Percentiles rank a stretch among this genome's conserved stretches.
Conservation (phyloP, 1,140 invertebrate genomes). For the Bombus pyrosoma region DNA sequence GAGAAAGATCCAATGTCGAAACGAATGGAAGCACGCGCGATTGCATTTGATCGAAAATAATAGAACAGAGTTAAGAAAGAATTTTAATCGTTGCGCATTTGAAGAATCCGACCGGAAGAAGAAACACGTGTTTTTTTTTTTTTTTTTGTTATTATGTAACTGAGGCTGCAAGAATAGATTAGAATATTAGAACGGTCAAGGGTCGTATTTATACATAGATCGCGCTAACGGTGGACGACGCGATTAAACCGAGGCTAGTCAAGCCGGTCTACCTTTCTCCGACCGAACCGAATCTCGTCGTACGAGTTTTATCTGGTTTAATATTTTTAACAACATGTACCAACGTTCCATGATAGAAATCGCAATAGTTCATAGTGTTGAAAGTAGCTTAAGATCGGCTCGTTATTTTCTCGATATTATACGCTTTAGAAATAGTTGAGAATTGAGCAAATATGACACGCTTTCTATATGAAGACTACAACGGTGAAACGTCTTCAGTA, state of each 20-base stretch:
- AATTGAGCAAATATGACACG: background rate
- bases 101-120: background rate
- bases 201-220: background rate
- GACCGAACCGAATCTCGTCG: constrained; percentile 16
- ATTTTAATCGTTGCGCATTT: too few species aligned
- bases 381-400: background rate
- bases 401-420: background rate
- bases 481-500: background rate
- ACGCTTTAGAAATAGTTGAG: background rate
- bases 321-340: constrained; percentile 3
- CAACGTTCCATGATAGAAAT: background rate
- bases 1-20: too few species aligned
- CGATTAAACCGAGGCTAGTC: background rate
- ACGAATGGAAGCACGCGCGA: too few species aligned
- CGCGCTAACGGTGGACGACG: background rate
- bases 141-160: background rate
- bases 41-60: too few species aligned
- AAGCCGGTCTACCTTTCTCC: constrained; percentile 49
- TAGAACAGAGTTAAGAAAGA: too few species aligned
- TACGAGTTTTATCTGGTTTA: constrained; percentile 14
- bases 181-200: background rate
- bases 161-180: background rate
- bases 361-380: background rate
- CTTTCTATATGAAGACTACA: too few species aligned
- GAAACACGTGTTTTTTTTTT: background rate